Conservation (phyloP, 2,797 vertebrate genomes). For the Premnoplex brunnescens region DNA sequence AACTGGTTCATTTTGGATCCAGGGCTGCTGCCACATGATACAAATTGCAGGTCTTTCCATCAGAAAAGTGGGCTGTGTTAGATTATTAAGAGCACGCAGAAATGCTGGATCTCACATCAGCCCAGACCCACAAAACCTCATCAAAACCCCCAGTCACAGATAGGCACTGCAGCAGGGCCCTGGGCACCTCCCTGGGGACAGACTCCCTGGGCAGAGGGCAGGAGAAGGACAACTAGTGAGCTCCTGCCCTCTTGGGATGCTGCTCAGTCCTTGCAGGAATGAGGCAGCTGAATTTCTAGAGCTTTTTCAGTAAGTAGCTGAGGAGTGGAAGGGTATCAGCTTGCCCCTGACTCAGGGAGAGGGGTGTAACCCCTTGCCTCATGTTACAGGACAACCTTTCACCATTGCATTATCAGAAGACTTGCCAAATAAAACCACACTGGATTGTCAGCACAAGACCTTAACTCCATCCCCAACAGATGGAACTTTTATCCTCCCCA, state of each 20-base stretch:
- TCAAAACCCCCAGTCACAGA: background rate
- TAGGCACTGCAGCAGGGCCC: background rate
- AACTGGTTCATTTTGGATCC: background rate
- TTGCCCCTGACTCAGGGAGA: background rate
- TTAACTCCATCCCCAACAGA: background rate
- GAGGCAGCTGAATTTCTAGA: background rate
- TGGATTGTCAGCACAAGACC: background rate
- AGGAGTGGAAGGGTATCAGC: background rate
- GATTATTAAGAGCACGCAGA: rapidly evolving
- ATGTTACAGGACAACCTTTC: background rate
- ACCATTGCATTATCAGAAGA: background rate
- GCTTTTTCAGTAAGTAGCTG: background rate
- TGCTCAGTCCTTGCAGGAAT: background rate
- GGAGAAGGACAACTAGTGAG: background rate
- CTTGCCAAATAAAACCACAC: background rate
- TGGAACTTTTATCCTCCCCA: background rate
- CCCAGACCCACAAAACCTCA: background rate
- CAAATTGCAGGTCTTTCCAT: background rate
- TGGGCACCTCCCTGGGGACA: background rate
- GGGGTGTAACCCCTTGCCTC: background rate
- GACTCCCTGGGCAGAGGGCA: rapidly evolving
- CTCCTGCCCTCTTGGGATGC: background rate
- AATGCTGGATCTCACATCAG: rapidly evolving
- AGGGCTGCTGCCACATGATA: background rate
- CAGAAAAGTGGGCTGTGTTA: background rate